Conservation (phyloP, 2,888 invertebrate genomes). For the Galerucella calmariensis region DNA sequence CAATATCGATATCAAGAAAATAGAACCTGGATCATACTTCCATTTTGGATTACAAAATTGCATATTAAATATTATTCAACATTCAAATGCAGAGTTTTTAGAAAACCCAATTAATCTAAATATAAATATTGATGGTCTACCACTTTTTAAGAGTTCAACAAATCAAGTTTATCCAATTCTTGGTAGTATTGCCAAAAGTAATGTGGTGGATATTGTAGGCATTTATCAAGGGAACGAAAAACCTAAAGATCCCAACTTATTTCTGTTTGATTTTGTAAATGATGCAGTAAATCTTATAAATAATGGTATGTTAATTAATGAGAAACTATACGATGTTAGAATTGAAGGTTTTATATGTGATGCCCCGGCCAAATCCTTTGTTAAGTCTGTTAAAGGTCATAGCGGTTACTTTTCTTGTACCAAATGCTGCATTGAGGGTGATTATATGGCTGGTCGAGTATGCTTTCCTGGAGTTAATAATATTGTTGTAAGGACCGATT, state of each 20-base stretch:
- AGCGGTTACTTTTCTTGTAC: constrained; percentile 24
- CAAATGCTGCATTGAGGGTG: constrained; percentile 34
- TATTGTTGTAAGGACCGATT: constrained; percentile 44
- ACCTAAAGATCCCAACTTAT: constrained; percentile 33
- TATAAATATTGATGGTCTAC: background rate
- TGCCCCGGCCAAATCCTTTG: constrained; percentile 32
- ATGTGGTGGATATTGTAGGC: constrained; percentile 23
- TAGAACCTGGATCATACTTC: too few species aligned
- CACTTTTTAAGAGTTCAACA: background rate
- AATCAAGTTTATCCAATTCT: constrained; percentile 2
- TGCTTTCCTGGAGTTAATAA: constrained; percentile 30
- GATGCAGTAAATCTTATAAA: constrained; percentile 21
- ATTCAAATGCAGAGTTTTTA: background rate
- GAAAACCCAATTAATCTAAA: too few species aligned
- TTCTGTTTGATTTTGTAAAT: constrained; percentile 35
- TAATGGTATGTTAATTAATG: background rate
- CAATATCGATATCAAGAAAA: too few species aligned
- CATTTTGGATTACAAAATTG: too few species aligned
- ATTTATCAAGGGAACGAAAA: constrained; percentile 39
- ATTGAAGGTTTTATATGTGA: constrained; percentile 32
- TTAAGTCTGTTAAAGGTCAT: constrained; percentile 19
- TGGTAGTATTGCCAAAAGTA: background rate
- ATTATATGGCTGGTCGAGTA: constrained; percentile 21
- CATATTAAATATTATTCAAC: too few species aligned
- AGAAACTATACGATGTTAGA: constrained; percentile 12